A percentile compares a stretch with the other conserved stretches of the same genome.
Conservation (phyloP, 2,888 invertebrate species). For the Thysanoteuthis rhombus region DNA sequence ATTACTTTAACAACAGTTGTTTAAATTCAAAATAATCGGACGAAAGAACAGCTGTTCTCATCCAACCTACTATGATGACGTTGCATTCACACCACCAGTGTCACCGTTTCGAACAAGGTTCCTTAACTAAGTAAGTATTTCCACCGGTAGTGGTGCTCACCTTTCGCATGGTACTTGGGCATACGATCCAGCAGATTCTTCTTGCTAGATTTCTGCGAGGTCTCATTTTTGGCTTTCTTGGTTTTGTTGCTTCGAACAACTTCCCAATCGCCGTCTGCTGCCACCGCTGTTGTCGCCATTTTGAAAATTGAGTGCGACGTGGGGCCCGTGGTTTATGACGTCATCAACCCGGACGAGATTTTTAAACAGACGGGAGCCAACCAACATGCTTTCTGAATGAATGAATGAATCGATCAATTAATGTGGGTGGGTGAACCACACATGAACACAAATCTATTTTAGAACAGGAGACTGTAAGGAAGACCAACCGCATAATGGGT, state of each 20-base stretch:
- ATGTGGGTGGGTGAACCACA: no score
- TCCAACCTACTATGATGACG: not conserved
- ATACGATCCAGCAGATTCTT: slow-evolving; percentile 54
- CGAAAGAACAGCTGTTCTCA: not conserved
- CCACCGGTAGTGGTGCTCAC: slow-evolving; percentile 41
- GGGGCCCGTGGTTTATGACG: not conserved
- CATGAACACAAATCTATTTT: no score
- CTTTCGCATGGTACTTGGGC: slow-evolving; percentile 50
- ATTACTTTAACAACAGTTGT: not conserved
- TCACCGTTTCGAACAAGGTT: not conserved
- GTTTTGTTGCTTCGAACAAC: slow-evolving; percentile 56
- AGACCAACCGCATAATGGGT: no score
- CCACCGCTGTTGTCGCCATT: slow-evolving; percentile 42
- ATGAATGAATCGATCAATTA: no score
- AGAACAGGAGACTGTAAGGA: no score
- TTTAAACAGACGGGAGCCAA: not conserved
- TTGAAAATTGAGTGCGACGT: not conserved
- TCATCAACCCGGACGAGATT: not conserved
- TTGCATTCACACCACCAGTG: not conserved
- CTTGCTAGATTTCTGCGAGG: slow-evolving; percentile 44
- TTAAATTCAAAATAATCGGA: not conserved
- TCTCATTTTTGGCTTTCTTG: slow-evolving; percentile 43
- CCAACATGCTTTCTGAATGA: no score
- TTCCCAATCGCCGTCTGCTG: slow-evolving; percentile 50
- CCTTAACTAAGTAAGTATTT: not conserved